Evolutionary conservation across 2,888 invertebrate genomes (phyloP).

Genomic region (Gasteruption jaculator): DNA sequence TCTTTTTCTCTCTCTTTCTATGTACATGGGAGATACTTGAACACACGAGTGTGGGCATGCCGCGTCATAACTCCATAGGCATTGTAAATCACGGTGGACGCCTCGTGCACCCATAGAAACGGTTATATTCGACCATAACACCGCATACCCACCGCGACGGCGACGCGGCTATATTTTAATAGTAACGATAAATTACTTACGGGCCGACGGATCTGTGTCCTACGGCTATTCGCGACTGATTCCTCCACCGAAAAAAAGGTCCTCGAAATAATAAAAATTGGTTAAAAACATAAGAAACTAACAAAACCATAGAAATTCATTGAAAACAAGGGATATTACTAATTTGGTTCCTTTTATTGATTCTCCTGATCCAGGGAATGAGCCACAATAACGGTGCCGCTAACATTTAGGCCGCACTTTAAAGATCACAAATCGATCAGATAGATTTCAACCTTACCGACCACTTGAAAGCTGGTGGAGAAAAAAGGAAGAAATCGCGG

Average conservation of each 20-base stretch:
- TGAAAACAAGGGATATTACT: no score
- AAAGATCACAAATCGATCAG: no score
- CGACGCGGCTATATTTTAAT: conserved; percentile 46
- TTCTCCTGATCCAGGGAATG: no score
- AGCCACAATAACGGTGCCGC: no score
- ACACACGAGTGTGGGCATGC: conserved; percentile 38
- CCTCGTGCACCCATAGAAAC: conserved; percentile 47
- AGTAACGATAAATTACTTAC: conserved; percentile 47
- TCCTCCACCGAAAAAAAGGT: conserved; percentile 33
- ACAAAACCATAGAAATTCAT: no score
- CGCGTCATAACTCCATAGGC: conserved; percentile 45
- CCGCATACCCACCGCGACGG: conserved; percentile 45
- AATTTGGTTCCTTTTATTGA: no score
- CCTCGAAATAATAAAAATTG: no score
- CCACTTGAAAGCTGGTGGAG: no score
- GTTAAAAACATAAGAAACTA: no score
- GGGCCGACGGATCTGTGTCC: conserved; percentile 35
- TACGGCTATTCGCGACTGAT: conserved; percentile 35
- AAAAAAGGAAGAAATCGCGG: no score
- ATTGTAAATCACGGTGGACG: conserved; percentile 47
- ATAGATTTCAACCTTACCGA: no score
- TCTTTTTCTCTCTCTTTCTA: background rate
- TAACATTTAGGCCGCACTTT: no score
- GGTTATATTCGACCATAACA: conserved; percentile 47
- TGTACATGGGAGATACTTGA: conserved; percentile 24